Base-by-base conservation (phyloP, 2,113 vertebrate genomes). In the Aldabrachelys gigantea region DNA sequence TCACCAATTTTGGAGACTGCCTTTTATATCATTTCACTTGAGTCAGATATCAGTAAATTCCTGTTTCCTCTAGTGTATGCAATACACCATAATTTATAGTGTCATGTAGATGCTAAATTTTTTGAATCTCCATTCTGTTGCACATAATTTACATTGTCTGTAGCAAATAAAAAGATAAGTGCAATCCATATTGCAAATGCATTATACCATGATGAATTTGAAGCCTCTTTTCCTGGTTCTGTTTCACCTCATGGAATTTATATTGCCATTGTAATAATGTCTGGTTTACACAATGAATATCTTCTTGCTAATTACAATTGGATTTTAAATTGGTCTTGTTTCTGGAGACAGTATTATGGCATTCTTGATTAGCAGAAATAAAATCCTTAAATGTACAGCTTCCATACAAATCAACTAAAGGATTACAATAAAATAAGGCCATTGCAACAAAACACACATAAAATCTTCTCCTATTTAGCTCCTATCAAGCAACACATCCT, bases 81-180 rank as follows among this genome's bases (percentile, higher is more conserved):
- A 72, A 76, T 93, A 72, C 8, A 62, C n/a, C 78, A 44, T 97
- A 97, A 97, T 98, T 98, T 98, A 97, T 95, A 84, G 95, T 89
- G 87, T 92, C 86, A 69, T 93, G 89, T 94, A 98, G 95, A 98
- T 97, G 97, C 79, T 98, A 93, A 94, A 97, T 95, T 96, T 96
- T 98, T 97, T 95, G 94, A 93, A 97, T 97, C 65, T 93, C 91
- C 86, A 52, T 98, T 98, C 94, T 97, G 95, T 97, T 97, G 88
- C 93, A 96, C 95, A 97, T 97, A 97, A 98, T 98, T 98, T 98
- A 97, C 85, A 94, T 92, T 97, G 97, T 96, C 96, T 97, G 94
- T 92, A 86, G 95, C 91, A 98, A 98, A 98, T 98, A 98, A 98
- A 98, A 98, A 98, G 96, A 96, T 97, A 98, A 98, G 98, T 98